These are phyloP conservation scores for Pluvianellus socialis DNA, from an alignment of 2,113 vertebrate species.

Conservation along the genomic window DNA sequence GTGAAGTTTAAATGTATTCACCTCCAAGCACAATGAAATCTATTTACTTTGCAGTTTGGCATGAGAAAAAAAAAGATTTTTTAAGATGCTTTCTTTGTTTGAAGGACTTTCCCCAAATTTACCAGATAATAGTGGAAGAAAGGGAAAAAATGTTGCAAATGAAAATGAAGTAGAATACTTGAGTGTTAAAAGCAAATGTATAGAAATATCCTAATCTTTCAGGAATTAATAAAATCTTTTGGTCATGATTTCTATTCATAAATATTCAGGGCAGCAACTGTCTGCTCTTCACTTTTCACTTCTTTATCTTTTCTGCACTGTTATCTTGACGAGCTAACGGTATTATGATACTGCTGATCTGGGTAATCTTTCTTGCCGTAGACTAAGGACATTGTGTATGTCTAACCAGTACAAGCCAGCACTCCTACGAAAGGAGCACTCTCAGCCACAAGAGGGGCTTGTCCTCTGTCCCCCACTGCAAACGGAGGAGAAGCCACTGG, in stretches of 20 bases:
- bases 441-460: background rate
- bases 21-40: background rate
- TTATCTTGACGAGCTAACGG: background rate
- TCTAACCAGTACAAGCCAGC: background rate
- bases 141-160: background rate
- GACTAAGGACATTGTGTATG: background rate
- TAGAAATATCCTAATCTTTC: background rate
- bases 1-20: background rate
- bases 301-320: background rate
- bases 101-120: background rate
- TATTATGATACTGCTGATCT: background rate
- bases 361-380: background rate
- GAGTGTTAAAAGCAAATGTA: background rate
- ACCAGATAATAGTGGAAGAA: background rate
- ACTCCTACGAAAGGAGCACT: background rate
- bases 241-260: background rate
- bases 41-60: background rate
- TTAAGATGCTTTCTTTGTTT: background rate
- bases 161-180: background rate
- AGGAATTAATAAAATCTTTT: background rate
- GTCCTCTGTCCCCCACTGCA: background rate
- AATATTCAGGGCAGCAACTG: background rate
- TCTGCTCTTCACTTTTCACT: background rate
- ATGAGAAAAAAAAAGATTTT: background rate
- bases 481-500: fast-evolving